phyloP scores from a whole-genome alignment of 2,113 vertebrate species.

The Ciconia maguari region DNA sequence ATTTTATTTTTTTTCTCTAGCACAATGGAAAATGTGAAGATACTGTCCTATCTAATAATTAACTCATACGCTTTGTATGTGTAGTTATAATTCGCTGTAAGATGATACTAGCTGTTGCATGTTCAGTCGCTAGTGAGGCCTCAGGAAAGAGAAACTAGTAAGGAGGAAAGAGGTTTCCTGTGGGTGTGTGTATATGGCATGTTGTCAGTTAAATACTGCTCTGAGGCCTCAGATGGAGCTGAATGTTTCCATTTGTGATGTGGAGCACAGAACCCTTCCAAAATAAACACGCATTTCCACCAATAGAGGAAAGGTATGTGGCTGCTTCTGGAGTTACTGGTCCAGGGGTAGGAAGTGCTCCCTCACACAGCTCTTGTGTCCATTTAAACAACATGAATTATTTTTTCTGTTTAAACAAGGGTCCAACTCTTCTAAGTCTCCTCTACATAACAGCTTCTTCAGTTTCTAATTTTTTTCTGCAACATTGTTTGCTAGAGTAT shows the following conservation, averaged over 20 bases:
- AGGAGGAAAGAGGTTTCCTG: conserved; percentile 59
- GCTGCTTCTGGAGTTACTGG: background rate
- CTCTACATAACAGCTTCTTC: background rate
- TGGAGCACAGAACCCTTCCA: conserved; percentile 14
- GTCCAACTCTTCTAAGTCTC: background rate
- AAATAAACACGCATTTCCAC: conserved; percentile 12
- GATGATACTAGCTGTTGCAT: background rate
- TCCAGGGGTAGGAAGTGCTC: background rate
- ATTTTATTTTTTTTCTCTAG: background rate
- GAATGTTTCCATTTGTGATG: conserved; percentile 39
- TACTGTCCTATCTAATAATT: background rate
- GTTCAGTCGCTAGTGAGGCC: background rate
- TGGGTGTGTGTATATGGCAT: background rate
- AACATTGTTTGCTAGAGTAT: background rate
- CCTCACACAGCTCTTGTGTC: background rate
- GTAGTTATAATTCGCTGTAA: background rate
- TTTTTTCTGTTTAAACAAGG: background rate
- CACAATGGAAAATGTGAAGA: background rate
- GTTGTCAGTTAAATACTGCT: conserved; percentile 23
- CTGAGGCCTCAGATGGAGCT: background rate
- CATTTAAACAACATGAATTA: background rate
- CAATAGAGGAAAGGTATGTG: background rate
- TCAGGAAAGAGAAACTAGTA: conserved; percentile 31
- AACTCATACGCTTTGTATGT: accelerated
- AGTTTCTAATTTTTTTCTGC: background rate